These are phyloP conservation scores for Pteronotus mesoamericanus DNA, from an alignment of 2,797 vertebrate species.

Conservation along the genomic window DNA sequence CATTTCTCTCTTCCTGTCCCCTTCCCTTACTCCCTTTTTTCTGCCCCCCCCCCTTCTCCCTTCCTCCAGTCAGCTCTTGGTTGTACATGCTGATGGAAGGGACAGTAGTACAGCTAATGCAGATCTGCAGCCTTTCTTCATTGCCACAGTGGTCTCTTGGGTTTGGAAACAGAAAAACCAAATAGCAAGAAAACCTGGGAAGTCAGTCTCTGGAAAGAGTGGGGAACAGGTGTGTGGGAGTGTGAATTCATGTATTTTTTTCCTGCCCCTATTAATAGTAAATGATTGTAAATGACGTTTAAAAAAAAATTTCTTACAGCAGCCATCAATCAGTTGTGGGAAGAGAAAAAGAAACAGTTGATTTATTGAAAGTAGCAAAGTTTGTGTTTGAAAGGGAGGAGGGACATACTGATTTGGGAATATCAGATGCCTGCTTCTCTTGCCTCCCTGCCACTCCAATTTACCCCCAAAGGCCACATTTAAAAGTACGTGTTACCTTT, in stretches of 20 bases:
- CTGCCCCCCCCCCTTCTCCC: neutral
- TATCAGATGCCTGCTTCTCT: neutral
- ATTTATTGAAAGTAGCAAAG: neutral
- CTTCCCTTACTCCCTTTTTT: neutral
- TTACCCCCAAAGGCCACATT: neutral
- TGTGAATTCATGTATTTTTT: neutral
- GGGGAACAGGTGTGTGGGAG: slow-evolving; percentile 49
- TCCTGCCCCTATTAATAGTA: neutral
- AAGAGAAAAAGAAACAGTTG: neutral
- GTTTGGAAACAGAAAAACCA: slow-evolving; percentile 51
- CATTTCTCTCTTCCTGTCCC: neutral
- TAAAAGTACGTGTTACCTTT: neutral
- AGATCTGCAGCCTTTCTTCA: neutral
- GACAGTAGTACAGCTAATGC: neutral
- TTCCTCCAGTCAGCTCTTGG: slow-evolving; percentile 23
- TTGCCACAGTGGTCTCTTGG: slow-evolving; percentile 5
- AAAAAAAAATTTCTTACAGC: neutral
- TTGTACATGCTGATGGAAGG: neutral
- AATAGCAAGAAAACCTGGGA: slow-evolving; percentile 46
- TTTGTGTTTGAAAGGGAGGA: neutral
- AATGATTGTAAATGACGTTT: neutral
- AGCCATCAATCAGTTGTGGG: neutral
- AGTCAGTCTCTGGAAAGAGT: slow-evolving; percentile 40
- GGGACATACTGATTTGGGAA: neutral
- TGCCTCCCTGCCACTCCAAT: neutral